A percentile compares a stretch with the other conserved stretches of the same genome.
Evolutionary conservation across 1,140 invertebrate species (phyloP).

Genomic region (Drosophila novamexicana): DNA sequence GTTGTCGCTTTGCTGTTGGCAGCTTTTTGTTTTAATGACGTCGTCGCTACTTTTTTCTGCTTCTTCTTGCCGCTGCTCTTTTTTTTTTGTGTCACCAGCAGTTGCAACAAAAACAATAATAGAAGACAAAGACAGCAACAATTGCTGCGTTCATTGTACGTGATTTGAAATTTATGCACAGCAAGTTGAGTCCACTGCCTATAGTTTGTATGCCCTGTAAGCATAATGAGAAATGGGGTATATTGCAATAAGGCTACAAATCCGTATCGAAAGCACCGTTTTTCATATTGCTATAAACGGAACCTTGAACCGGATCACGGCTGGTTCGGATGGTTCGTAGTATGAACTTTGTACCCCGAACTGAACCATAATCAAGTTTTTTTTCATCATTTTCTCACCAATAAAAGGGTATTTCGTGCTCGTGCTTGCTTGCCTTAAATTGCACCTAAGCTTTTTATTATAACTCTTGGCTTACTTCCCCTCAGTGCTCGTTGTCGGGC

Average conservation of each 20-base stretch:
- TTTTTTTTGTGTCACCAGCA: slow-evolving; percentile 61
- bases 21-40: slow-evolving; percentile 68
- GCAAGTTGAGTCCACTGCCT: slow-evolving; percentile 57
- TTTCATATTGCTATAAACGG: not conserved
- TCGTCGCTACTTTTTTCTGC: slow-evolving; percentile 43
- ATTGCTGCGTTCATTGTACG: slow-evolving; percentile 65
- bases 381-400: not conserved
- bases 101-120: slow-evolving; percentile 27
- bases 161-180: slow-evolving; percentile 80
- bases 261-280: too few relatives aligned
- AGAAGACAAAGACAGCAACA: slow-evolving; percentile 43
- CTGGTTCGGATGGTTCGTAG: too few relatives aligned
- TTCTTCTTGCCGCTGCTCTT: slow-evolving; percentile 22
- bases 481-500: slow-evolving; percentile 29
- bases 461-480: slow-evolving; percentile 47
- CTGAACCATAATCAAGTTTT: not conserved
- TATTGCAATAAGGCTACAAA: not conserved
- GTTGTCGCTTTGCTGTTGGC: slow-evolving; percentile 37
- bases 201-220: slow-evolving; percentile 16
- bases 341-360: too few relatives aligned
- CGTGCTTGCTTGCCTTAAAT: not conserved
- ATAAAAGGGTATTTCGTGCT: slow-evolving; percentile 17
- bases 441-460: slow-evolving; percentile 56
- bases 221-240: not conserved
- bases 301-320: not conserved